A percentile compares a stretch with the other conserved stretches of the same genome.
phyloP scores from a whole-genome alignment of 2,113 vertebrate species.

The Aptenodytes patagonicus region DNA sequence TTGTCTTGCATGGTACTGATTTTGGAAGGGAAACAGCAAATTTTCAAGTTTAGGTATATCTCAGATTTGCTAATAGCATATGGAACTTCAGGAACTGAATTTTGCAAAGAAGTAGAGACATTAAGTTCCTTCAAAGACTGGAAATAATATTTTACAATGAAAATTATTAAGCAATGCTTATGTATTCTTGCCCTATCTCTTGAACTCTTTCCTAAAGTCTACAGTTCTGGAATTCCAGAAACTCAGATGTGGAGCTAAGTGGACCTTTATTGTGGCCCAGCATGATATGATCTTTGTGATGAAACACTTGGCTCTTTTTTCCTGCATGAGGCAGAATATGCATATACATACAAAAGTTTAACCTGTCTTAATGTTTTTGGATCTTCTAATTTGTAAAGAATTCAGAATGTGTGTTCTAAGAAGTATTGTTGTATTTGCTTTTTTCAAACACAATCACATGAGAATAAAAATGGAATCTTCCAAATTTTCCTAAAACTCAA shows the following conservation, averaged over 20 bases:
- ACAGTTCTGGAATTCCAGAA: neutral
- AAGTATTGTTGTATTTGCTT: neutral
- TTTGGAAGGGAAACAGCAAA: neutral
- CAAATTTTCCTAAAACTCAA: neutral
- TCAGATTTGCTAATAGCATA: neutral
- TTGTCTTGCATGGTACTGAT: neutral
- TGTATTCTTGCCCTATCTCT: neutral
- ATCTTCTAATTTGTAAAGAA: neutral
- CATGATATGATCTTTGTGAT: neutral
- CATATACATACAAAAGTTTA: neutral
- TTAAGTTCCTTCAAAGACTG: neutral
- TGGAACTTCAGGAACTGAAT: neutral
- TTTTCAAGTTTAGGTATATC: neutral
- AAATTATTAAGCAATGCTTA: neutral
- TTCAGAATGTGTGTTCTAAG: neutral
- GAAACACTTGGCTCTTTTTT: neutral
- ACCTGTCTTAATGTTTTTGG: neutral
- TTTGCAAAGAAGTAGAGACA: neutral
- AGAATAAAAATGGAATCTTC: neutral
- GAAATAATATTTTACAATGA: neutral
- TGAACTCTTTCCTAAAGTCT: neutral
- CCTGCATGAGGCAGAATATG: neutral
- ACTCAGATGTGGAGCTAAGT: neutral
- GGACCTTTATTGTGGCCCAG: neutral
- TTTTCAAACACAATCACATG: neutral